Conservation (phyloP, 1,140 invertebrate species). For the Calliopsis andreniformis region DNA sequence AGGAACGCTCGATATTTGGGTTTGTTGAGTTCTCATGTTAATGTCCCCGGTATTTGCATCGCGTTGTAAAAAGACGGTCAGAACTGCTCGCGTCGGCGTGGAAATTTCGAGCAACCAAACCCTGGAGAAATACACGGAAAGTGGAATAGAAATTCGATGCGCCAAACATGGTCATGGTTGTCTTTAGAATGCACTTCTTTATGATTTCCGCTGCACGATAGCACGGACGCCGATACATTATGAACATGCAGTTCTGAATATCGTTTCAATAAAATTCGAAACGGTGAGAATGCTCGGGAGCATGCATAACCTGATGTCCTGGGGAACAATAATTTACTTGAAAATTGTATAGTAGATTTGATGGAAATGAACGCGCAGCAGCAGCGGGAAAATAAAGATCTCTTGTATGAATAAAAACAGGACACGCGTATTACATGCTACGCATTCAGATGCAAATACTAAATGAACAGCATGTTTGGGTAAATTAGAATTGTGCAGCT, state of each 20-base stretch:
- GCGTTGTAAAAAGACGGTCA: slow-evolving; percentile 22
- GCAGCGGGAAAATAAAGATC: no score
- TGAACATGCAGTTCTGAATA: neutral
- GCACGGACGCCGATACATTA: neutral
- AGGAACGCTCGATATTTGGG: slow-evolving; percentile 1
- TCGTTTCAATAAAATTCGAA: neutral
- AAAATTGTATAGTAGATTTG: neutral
- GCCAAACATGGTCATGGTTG: slow-evolving; percentile 12
- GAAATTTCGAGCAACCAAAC: slow-evolving; percentile 14
- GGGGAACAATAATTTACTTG: neutral
- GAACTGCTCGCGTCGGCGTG: slow-evolving; percentile 6
- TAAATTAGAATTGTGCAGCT: no score
- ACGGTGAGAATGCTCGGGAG: no score
- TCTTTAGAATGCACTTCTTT: slow-evolving; percentile 26
- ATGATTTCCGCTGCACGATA: neutral
- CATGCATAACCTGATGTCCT: neutral
- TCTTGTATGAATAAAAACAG: no score
- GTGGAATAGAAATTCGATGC: slow-evolving; percentile 17
- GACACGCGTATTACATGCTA: no score
- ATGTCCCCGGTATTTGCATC: slow-evolving; percentile 9
- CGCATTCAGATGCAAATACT: no score
- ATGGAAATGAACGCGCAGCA: no score
- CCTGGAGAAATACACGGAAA: slow-evolving; percentile 40
- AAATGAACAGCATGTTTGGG: no score
- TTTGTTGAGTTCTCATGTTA: neutral